A percentile compares a stretch with the other conserved stretches of the same genome.
Evolutionary conservation across 1,140 invertebrate genomes (phyloP).

Genomic region (Bursaphelenchus mucronatus): DNA sequence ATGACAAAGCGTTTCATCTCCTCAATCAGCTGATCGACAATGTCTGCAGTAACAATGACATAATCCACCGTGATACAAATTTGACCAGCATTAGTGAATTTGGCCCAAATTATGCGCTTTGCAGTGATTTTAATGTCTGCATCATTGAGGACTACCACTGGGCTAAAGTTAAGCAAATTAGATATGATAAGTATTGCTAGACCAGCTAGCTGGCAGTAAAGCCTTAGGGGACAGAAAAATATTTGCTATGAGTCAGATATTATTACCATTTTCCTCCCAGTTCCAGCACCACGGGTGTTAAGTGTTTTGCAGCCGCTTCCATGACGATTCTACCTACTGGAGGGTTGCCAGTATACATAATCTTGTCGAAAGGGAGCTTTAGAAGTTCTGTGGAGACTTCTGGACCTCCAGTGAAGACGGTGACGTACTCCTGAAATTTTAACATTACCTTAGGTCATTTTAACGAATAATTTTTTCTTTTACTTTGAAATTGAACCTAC

Average conservation of each 20-base stretch:
- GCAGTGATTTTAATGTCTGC: constrained; percentile 57
- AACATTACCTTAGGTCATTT: not conserved
- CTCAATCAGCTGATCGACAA: constrained; percentile 64
- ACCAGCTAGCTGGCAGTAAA: not conserved
- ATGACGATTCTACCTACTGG: constrained; percentile 78
- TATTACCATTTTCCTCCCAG: constrained; percentile 26
- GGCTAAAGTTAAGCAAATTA: constrained; percentile 62
- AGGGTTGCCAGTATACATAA: constrained; percentile 89
- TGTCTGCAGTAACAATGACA: constrained; percentile 49
- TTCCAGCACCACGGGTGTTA: constrained; percentile 76
- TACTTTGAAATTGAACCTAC: constrained; percentile 35
- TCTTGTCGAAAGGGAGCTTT: constrained; percentile 85
- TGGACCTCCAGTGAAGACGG: constrained; percentile 71
- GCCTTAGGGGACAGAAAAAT: not conserved
- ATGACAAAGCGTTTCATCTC: constrained; percentile 66
- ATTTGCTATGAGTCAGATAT: not conserved
- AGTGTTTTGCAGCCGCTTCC: constrained; percentile 76
- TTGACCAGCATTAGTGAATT: constrained; percentile 84
- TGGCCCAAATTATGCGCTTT: constrained; percentile 81
- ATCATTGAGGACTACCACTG: constrained; percentile 29
- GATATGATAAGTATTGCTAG: not conserved
- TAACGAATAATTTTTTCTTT: not conserved
- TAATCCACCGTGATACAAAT: constrained; percentile 65
- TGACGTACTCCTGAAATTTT: constrained; percentile 64
- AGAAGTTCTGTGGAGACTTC: constrained; percentile 77